A percentile compares a stretch with the other conserved stretches of the same genome.
Conservation (phyloP, 2,113 vertebrate species). For the Serilophus lunatus region DNA sequence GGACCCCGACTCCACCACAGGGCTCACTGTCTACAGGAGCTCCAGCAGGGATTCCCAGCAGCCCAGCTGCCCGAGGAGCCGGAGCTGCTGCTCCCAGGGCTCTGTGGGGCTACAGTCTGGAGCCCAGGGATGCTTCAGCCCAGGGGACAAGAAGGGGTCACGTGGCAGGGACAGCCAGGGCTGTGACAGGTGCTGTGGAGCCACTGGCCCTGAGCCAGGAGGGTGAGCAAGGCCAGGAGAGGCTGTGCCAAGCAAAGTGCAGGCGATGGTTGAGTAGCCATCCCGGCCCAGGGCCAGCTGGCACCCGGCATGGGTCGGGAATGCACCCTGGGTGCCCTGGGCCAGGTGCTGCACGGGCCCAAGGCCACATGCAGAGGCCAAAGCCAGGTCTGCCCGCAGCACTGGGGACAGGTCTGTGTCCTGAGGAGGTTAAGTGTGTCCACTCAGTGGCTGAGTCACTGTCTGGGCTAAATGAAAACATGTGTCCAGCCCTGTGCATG, state of each 20-base stretch:
- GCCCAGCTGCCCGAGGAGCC: background rate
- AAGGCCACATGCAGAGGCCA: background rate
- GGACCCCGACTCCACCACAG: accelerated
- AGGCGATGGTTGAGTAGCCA: accelerated
- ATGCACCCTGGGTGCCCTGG: background rate
- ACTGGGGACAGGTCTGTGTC: background rate
- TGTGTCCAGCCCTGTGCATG: background rate
- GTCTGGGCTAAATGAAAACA: conserved; percentile 65
- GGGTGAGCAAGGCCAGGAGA: background rate
- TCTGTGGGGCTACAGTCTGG: accelerated
- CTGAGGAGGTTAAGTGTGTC: background rate
- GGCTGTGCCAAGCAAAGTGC: background rate
- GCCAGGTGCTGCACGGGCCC: background rate
- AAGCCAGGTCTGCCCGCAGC: accelerated
- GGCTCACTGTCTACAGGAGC: background rate
- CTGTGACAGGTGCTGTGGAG: background rate
- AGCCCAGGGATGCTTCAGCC: background rate
- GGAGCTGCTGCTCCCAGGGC: background rate
- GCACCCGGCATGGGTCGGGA: accelerated
- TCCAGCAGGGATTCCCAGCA: background rate
- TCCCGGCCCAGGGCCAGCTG: background rate
- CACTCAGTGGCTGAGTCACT: conserved; percentile 42
- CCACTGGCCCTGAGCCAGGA: accelerated
- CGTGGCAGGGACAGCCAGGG: background rate
- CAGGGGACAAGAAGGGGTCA: background rate